These are phyloP conservation scores for Congeria kusceri DNA, from an alignment of 2,888 invertebrate species.

Conservation along the genomic window DNA sequence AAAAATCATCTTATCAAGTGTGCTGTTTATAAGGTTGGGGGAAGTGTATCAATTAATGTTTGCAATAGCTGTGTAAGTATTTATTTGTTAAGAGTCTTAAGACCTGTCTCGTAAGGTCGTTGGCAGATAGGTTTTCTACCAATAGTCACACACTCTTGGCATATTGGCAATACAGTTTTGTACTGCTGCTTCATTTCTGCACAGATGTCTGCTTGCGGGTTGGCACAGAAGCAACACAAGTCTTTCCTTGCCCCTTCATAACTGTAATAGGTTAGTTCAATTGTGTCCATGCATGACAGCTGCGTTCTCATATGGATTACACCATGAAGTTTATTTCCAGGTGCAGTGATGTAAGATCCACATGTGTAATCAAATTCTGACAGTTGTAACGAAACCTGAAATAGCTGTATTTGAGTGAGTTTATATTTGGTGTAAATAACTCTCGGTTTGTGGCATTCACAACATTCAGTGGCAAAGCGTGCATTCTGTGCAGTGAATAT, in stretches of 20 bases:
- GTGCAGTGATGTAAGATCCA: constrained; percentile 1
- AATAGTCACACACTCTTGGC: not conserved
- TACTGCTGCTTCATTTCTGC: constrained; percentile 8
- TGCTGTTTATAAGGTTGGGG: too few species aligned
- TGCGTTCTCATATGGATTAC: not conserved
- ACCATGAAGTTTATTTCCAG: constrained; percentile 6
- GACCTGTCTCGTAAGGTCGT: not conserved
- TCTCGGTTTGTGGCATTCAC: constrained; percentile 19
- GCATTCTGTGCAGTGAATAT: constrained; percentile 13
- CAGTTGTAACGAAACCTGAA: constrained; percentile 1
- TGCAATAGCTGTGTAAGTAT: too few species aligned
- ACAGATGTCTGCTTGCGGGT: not conserved
- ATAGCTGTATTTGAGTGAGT: constrained; percentile 15
- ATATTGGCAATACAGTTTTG: constrained; percentile 25
- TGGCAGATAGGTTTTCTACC: not conserved
- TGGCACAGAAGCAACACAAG: constrained; percentile 20
- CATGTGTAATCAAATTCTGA: constrained; percentile 4
- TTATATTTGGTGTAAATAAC: constrained; percentile 23
- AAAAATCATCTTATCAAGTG: too few species aligned
- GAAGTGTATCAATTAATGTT: not conserved
- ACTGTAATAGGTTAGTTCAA: constrained; percentile 16
- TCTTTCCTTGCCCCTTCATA: not conserved
- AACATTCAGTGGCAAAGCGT: constrained; percentile 5
- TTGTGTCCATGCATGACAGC: not conserved
- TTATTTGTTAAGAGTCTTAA: not conserved